A percentile compares a stretch with the other conserved stretches of the same genome.
phyloP scores from a whole-genome alignment of 2,888 invertebrate genomes.

The Mythimna albipuncta region DNA sequence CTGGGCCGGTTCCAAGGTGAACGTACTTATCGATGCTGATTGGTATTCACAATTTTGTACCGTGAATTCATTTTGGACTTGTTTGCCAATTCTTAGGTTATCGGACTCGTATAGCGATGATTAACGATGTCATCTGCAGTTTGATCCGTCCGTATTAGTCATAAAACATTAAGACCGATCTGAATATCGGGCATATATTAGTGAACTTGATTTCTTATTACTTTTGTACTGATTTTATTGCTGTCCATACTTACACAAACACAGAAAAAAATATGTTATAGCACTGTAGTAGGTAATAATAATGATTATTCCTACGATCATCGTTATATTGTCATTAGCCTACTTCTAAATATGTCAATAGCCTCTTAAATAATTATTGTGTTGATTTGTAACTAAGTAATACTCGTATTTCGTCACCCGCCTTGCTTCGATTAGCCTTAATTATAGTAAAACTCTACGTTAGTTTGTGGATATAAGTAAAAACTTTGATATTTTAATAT shows the following conservation, averaged over 20 bases:
- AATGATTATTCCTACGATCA: conserved; percentile 27
- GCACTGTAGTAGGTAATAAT: neutral
- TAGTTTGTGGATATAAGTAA: neutral
- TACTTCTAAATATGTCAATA: conserved; percentile 65
- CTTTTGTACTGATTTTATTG: conserved; percentile 12
- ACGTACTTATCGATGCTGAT: conserved; percentile 81
- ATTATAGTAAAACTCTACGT: conserved; percentile 54
- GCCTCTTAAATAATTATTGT: conserved; percentile 59
- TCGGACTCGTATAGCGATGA: conserved; percentile 80
- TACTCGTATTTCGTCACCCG: conserved; percentile 31
- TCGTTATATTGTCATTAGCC: conserved; percentile 75
- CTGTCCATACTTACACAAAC: neutral
- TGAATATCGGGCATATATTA: conserved; percentile 14
- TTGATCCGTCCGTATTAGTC: conserved; percentile 61
- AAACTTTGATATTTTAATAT: neutral
- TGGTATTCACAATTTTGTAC: conserved; percentile 84
- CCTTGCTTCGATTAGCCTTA: conserved; percentile 72
- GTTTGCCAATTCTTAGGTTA: conserved; percentile 84
- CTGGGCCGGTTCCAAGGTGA: conserved; percentile 88
- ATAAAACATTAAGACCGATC: conserved; percentile 58
- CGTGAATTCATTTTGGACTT: conserved; percentile 81
- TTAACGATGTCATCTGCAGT: conserved; percentile 78
- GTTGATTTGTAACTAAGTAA: conserved; percentile 46
- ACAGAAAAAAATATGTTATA: conserved; percentile 1
- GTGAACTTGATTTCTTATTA: conserved; percentile 17